Base-by-base conservation (phyloP, 2,888 invertebrate species). In the Amitus sp. region DNA sequence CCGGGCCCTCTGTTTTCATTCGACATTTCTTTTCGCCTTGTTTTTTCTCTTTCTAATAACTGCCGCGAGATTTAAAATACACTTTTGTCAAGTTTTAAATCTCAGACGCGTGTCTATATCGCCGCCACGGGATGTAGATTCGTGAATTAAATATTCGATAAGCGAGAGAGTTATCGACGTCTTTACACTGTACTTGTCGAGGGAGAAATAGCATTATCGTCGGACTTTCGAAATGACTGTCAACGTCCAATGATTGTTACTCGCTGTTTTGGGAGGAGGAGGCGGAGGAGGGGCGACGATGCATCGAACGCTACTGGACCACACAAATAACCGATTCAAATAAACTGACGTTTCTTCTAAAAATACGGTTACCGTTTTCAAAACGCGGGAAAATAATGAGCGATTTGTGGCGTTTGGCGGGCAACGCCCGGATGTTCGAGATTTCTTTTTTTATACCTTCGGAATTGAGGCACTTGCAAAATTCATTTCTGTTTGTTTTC, bases 291-390 rank as follows among this genome's bases (percentile, higher is more conserved):
- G 54, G 6, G 12, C 33, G 6, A 4, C 18, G 23, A 17, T 1
- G 1, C 2, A 9, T 23, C 28, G 15, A 54, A 65, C 76, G 39
- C 18, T 58, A 58, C 73, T 76, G 72, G 34, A 3, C 37, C 61
- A 61, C 67, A 69, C 73, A 71, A 73, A 75, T 73, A 76, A 70
- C 74, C 68, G 73, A 76, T 73, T 68, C 71, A 76, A 76, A 76
- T 72, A 77, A 77, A 77, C 73, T 68, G 56, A 66, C 62, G 59
- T 66, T 71, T 65, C 56, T 55, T 69, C 74, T 68, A 73, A 74
- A 73, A 75, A 75, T 74, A 71, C 52, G 51, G 51, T 65, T 62
- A 49, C 49, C 51, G 48, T 40, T 67, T 52, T 46, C 49, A 49
- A 37, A 52, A 45, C 49, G 47, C 53, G 12, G 45, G 49, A 48